These are phyloP conservation scores for Cheilosia urbana DNA, from an alignment of 2,888 invertebrate species.

Conservation along the genomic window DNA sequence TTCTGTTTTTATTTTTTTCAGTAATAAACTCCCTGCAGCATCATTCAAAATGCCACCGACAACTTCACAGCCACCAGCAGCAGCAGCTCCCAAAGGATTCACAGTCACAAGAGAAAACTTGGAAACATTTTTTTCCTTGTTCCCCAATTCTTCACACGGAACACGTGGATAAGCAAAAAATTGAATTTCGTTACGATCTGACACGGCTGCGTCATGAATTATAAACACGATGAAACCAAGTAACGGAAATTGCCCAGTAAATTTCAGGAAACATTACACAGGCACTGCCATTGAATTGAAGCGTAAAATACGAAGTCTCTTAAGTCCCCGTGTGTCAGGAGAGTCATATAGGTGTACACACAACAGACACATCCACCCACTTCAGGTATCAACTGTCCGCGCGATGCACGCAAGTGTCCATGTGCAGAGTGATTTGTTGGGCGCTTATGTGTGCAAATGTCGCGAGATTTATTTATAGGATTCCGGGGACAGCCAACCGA, in stretches of 20 bases:
- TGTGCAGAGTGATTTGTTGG: slow-evolving; percentile 48
- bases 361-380: background rate
- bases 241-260: slow-evolving; percentile 67
- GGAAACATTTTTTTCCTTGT: slow-evolving; percentile 9
- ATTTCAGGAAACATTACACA: slow-evolving; percentile 67
- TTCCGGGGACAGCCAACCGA: slow-evolving; percentile 25
- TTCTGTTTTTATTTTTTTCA: slow-evolving; percentile 31
- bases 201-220: slow-evolving; percentile 41
- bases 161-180: slow-evolving; percentile 6
- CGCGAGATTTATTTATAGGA: slow-evolving; percentile 48
- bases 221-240: slow-evolving; percentile 58
- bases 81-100: slow-evolving; percentile 58
- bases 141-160: background rate
- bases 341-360: background rate
- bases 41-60: slow-evolving; percentile 46
- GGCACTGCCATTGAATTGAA: slow-evolving; percentile 33
- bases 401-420: slow-evolving; percentile 51
- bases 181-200: slow-evolving; percentile 39
- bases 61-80: slow-evolving; percentile 43
- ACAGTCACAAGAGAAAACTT: slow-evolving; percentile 36
- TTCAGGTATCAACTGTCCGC: slow-evolving; percentile 26
- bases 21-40: slow-evolving; percentile 66
- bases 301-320: slow-evolving; percentile 48
- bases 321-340: slow-evolving; percentile 1
- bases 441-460: slow-evolving; percentile 43